Conservation (phyloP, 2,888 invertebrate species). For the Sipha maydis region DNA sequence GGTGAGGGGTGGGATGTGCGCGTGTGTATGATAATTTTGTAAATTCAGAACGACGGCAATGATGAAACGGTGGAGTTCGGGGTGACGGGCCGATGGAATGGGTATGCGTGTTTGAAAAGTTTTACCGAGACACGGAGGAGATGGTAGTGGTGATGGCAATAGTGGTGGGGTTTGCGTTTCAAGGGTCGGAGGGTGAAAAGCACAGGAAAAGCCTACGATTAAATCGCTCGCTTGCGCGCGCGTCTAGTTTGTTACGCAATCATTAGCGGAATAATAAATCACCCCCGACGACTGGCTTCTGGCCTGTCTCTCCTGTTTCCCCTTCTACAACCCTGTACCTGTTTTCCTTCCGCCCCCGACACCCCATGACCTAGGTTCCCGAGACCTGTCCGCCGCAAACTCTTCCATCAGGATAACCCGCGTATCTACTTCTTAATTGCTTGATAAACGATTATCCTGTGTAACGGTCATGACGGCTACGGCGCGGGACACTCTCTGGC, state of each 20-base stretch:
- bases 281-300: conserved; percentile 50
- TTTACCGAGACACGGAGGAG: neutral
- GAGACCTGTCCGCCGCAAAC: conserved; percentile 50
- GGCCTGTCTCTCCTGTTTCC: neutral
- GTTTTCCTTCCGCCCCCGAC: neutral
- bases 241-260: conserved; percentile 59
- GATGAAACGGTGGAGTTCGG: neutral
- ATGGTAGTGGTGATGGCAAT: neutral
- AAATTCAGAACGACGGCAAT: neutral
- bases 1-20: neutral
- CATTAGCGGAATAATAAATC: conserved; percentile 61
- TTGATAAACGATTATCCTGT: conserved; percentile 59
- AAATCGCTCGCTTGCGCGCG: conserved; percentile 41
- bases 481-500: neutral
- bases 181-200: neutral
- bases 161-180: neutral
- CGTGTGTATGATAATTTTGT: conserved; percentile 41
- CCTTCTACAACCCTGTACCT: neutral
- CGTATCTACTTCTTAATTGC: conserved; percentile 52
- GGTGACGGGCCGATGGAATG: neutral
- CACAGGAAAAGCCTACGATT: conserved; percentile 60
- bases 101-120: neutral
- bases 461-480: neutral
- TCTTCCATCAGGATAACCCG: conserved; percentile 49
- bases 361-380: conserved; percentile 3